These are phyloP conservation scores for Phocides pigmalion DNA, from an alignment of 1,140 invertebrate species.

Conservation along the genomic window DNA sequence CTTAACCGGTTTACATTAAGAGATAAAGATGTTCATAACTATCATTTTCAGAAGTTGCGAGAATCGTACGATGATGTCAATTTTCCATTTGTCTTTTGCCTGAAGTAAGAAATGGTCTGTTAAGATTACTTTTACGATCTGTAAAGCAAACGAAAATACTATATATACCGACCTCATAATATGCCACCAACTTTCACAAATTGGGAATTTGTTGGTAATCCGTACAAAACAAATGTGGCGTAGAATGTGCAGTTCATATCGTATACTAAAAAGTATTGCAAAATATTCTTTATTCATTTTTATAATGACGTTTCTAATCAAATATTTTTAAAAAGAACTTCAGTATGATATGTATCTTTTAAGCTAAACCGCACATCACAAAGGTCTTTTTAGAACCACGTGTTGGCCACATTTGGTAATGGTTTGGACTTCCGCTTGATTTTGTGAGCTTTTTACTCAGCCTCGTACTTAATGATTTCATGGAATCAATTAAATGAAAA, in stretches of 20 bases:
- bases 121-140: not conserved
- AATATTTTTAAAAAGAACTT: not conserved
- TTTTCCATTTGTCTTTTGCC: not conserved
- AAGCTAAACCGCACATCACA: conserved; percentile 34
- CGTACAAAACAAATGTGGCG: not conserved
- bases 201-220: conserved; percentile 1
- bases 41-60: not conserved
- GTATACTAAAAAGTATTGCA: not conserved
- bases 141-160: not conserved
- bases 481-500: conserved; percentile 68
- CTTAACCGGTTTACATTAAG: too few relatives aligned
- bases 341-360: not conserved
- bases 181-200: not conserved
- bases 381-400: conserved; percentile 43
- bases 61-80: not conserved
- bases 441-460: conserved; percentile 53
- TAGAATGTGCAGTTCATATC: not conserved
- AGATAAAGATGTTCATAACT: not conserved
- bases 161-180: too few relatives aligned
- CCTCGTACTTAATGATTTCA: conserved; percentile 48
- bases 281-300: not conserved
- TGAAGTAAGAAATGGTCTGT: not conserved
- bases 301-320: not conserved
- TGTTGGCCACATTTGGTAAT: conserved; percentile 68
- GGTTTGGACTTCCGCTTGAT: conserved; percentile 68